A percentile compares a stretch with the other conserved stretches of the same genome.
Conservation (phyloP, 2,797 vertebrate species). For the Notoglanidium macrostoma region DNA sequence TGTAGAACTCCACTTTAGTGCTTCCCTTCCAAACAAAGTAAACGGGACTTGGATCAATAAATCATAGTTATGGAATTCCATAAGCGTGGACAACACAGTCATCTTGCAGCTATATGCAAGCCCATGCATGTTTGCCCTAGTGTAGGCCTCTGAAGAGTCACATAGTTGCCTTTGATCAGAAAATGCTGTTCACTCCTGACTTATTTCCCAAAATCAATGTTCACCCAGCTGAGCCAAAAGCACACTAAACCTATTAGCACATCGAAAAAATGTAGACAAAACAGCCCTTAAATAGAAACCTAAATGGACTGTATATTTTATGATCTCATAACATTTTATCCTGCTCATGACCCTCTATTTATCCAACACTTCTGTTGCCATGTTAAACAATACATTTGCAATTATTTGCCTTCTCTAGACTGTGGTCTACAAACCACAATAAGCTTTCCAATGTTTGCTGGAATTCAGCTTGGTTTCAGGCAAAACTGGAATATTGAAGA, state of each 20-base stretch:
- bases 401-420: slow-evolving; percentile 35
- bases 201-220: not conserved
- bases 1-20: not conserved
- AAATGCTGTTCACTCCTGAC: not conserved
- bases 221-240: not conserved
- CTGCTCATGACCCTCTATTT: slow-evolving; percentile 37
- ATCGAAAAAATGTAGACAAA: not conserved
- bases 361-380: slow-evolving; percentile 37
- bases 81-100: not conserved
- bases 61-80: slow-evolving; percentile 27
- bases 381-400: slow-evolving; percentile 42
- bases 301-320: slow-evolving; percentile 41
- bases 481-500: slow-evolving; percentile 26
- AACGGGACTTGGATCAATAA: not conserved
- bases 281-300: slow-evolving; percentile 12
- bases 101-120: not conserved
- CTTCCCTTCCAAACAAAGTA: not conserved
- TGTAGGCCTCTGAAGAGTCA: not conserved
- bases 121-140: not conserved
- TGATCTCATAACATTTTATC: slow-evolving; percentile 40
- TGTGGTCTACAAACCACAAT: slow-evolving; percentile 52
- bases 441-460: slow-evolving; percentile 28
- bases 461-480: slow-evolving; percentile 54
- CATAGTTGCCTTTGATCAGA: slow-evolving; percentile 9
- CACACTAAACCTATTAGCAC: not conserved